Conservation (phyloP, 2,113 vertebrate species). For the Scalopus aquaticus region DNA sequence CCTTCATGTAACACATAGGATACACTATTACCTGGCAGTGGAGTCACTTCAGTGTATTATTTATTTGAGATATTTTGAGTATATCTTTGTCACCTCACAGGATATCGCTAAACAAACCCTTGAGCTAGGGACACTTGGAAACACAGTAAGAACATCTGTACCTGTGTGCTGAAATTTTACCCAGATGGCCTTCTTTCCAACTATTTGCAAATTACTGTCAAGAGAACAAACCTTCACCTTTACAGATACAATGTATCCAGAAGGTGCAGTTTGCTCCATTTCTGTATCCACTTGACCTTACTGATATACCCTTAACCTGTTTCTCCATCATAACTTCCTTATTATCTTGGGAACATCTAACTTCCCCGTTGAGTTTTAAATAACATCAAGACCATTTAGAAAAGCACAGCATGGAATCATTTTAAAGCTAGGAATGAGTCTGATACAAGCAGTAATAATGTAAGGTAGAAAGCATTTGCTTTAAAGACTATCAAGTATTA, state of each 20-base stretch:
- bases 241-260: neutral
- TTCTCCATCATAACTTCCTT: neutral
- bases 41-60: neutral
- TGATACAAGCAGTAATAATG: constrained; percentile 44
- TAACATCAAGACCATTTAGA: constrained; percentile 52
- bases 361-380: constrained; percentile 49
- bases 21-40: neutral
- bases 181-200: neutral
- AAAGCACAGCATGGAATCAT: constrained; percentile 18
- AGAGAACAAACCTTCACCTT: constrained; percentile 22
- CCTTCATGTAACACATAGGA: neutral
- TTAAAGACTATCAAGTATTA: constrained; percentile 69
- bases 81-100: neutral
- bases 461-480: constrained; percentile 52
- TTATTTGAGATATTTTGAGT: constrained; percentile 6
- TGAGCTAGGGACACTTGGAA: neutral
- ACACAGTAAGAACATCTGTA: neutral
- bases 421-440: constrained; percentile 34
- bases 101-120: neutral
- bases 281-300: constrained; percentile 2
- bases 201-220: constrained; percentile 39
- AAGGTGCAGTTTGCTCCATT: neutral
- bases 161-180: neutral
- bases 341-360: neutral
- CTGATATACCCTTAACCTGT: neutral